phyloP scores from a whole-genome alignment of 2,888 invertebrate genomes.

The Drosophila acutilabella region DNA sequence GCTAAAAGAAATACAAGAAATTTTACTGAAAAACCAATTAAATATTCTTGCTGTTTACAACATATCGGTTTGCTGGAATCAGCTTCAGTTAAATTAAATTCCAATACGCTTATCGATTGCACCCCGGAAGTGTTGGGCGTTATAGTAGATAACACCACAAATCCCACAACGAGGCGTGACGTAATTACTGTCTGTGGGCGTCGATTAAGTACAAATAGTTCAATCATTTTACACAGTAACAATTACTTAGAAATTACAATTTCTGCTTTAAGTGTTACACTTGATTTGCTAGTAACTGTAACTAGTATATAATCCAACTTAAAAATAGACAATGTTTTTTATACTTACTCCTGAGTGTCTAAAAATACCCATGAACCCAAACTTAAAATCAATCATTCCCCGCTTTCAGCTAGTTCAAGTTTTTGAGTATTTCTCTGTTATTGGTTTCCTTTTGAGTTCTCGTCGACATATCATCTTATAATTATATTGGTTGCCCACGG shows the following conservation, averaged over 20 bases:
- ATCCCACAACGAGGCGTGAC: constrained; percentile 27
- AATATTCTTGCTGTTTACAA: not conserved
- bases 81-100: constrained; percentile 17
- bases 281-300: constrained; percentile 1
- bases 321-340: constrained; percentile 36
- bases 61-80: constrained; percentile 6
- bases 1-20: no score
- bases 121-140: constrained; percentile 23
- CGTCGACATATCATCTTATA: constrained; percentile 23
- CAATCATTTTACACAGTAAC: not conserved
- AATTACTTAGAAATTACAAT: not conserved
- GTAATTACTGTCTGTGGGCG: constrained; percentile 26
- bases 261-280: not conserved
- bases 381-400: not conserved
- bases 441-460: constrained; percentile 42
- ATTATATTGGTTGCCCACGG: constrained; percentile 64
- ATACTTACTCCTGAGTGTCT: constrained; percentile 2
- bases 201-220: not conserved
- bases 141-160: constrained; percentile 18
- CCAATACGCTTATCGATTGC: constrained; percentile 51
- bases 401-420: constrained; percentile 12
- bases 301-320: constrained; percentile 3
- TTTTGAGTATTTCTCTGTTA: constrained; percentile 37
- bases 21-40: no score
- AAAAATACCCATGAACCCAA: constrained; percentile 34